These are phyloP conservation scores for Larimichthys polyactis DNA, from an alignment of 2,113 vertebrate genomes.

Conservation along the genomic window DNA sequence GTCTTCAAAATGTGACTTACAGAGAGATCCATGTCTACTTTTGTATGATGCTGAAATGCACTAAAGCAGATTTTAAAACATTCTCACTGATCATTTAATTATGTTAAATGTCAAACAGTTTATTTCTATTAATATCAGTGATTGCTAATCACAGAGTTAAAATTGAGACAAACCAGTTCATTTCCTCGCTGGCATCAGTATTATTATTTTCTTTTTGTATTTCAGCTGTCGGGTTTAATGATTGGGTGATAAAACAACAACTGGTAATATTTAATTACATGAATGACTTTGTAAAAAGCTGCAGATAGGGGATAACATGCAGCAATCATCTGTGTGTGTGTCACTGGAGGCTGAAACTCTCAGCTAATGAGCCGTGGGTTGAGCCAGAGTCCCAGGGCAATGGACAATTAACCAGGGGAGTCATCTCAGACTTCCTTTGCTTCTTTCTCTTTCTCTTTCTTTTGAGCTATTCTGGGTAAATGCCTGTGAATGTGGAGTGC, in stretches of 20 bases:
- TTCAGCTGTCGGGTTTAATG: conserved; percentile 46
- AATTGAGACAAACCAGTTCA: not conserved
- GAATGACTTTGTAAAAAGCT: conserved; percentile 61
- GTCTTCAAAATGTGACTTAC: not conserved
- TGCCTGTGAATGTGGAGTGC: conserved; percentile 6
- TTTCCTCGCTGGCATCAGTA: conserved; percentile 8
- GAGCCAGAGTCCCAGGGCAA: conserved; percentile 68
- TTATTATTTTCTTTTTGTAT: conserved; percentile 10
- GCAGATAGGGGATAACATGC: conserved; percentile 48
- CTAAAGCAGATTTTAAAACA: not conserved
- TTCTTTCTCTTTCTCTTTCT: not conserved
- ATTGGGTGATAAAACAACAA: conserved; percentile 65
- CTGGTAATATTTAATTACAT: conserved; percentile 65
- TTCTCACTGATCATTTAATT: not conserved
- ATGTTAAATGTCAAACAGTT: not conserved
- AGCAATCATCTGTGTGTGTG: conserved; percentile 44
- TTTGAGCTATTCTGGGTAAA: conserved; percentile 24
- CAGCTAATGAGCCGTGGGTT: conserved; percentile 70
- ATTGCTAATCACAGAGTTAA: not conserved
- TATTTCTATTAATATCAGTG: not conserved
- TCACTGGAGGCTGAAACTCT: conserved; percentile 52
- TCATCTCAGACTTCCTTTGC: conserved; percentile 46
- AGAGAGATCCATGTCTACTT: not conserved
- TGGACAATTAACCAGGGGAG: conserved; percentile 73
- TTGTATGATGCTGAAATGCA: not conserved